Percentiles rank a stretch among this genome's conserved stretches.
These are phyloP conservation scores for Lithobates sylvaticus DNA, from an alignment of 2,797 vertebrate genomes.

Conservation along the genomic window DNA sequence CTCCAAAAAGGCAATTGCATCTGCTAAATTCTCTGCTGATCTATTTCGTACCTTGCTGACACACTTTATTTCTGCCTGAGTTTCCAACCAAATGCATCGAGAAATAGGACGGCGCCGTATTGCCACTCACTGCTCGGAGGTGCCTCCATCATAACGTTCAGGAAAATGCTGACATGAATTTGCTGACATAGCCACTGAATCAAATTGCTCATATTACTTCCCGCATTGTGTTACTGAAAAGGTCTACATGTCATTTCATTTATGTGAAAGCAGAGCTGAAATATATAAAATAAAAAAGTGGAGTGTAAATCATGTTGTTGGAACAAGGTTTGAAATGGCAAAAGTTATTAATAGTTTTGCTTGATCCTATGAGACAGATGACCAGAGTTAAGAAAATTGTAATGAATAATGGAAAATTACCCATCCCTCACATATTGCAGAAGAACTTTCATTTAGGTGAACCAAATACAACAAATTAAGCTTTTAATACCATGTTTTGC, in stretches of 20 bases:
- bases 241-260: slow-evolving; percentile 54
- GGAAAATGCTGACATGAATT: slow-evolving; percentile 56
- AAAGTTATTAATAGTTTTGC: slow-evolving; percentile 6
- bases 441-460: background rate
- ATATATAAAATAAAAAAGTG: slow-evolving; percentile 37
- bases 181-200: slow-evolving; percentile 58
- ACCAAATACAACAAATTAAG: background rate
- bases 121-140: slow-evolving; percentile 45
- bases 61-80: slow-evolving; percentile 59
- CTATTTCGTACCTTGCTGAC: slow-evolving; percentile 60
- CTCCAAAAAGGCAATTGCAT: slow-evolving; percentile 63
- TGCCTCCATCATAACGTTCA: slow-evolving; percentile 53
- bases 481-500: background rate
- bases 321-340: slow-evolving; percentile 17
- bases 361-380: background rate
- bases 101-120: slow-evolving; percentile 49
- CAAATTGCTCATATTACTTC: slow-evolving; percentile 56
- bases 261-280: slow-evolving; percentile 33
- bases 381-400: background rate
- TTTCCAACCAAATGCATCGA: slow-evolving; percentile 51
- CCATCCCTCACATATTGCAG: background rate
- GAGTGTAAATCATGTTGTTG: slow-evolving; percentile 30
- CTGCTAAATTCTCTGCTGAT: slow-evolving; percentile 62
- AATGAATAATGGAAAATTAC: background rate
- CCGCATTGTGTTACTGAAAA: slow-evolving; percentile 49